Evolutionary conservation across 2,888 invertebrate species (phyloP), one percentile per base, ranked within the genome.

Genomic region (Melolontha melolontha): DNA sequence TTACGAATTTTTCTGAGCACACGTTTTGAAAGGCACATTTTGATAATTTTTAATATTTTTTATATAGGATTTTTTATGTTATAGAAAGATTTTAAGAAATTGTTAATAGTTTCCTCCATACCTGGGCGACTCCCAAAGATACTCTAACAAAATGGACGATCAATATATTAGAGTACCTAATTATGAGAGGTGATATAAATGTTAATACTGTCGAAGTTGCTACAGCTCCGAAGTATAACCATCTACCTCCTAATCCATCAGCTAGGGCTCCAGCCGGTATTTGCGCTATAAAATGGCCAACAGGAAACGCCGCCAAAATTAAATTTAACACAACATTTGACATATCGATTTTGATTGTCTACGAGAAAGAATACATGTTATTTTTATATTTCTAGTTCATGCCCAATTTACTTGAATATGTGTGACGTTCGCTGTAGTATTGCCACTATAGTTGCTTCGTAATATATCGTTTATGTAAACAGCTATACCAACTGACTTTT

Each of bases 221-320:
- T 2, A 66, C 11, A 12, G 40, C 49, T 1, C 8, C 10, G 5
- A 62, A 29, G 7, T 66, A 17, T 29, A 66, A 16, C 29, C 54
- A 41, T 54, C 41, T 65, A 11, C 54, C 57, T 16, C 66, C 66
- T 29, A 17, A 47, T 41, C 40, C 49, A 39, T 69, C 67, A 0
- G 69, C 57, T 10, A 69, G n/a, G 6, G 67, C n/a, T 7, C 57
- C 67, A 4, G 42, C 54, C 1, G 69, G 69, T 12, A 69, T 11
- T 51, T 67, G 64, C 1, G 42, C 62, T 10, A 67, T 10, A 11
- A 64, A 29, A 50, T 69, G 64, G 41, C 69, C 69, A 0, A 39
- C 39, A 29, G 55, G 62, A 49, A 69, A 67, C 1, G 67, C 57
- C 6, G 29, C 12, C 47, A 69, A 29, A 10, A 69, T 11, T 14